phyloP scores from a whole-genome alignment of 2,888 invertebrate genomes.

The Candidula unifasciata region DNA sequence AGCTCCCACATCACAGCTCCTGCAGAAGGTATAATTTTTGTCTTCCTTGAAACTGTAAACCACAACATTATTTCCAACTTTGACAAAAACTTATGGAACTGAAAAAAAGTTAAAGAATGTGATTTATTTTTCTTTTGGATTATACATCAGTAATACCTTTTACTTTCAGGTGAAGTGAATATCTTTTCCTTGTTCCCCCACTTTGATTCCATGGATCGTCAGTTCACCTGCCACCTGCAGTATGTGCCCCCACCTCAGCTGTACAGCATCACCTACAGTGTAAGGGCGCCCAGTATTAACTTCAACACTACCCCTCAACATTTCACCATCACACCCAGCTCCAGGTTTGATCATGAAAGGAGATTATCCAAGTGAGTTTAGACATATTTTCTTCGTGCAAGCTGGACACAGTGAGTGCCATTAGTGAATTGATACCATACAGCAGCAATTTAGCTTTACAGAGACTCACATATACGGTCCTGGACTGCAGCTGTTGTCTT shows the following conservation, averaged over 20 bases:
- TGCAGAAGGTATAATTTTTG: no score
- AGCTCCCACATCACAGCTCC: no score
- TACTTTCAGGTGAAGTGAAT: constrained; percentile 71
- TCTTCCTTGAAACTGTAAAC: no score
- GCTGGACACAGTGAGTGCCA: no score
- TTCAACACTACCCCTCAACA: constrained; percentile 59
- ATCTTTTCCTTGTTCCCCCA: constrained; percentile 72
- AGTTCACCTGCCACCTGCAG: constrained; percentile 73
- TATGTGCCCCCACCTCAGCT: constrained; percentile 68
- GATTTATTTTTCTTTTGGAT: not conserved
- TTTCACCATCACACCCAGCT: constrained; percentile 48
- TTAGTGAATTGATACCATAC: no score
- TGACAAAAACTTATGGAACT: not conserved
- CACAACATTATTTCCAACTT: not conserved
- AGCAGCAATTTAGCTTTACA: no score
- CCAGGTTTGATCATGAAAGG: constrained; percentile 50
- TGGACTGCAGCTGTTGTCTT: no score
- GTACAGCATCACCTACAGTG: constrained; percentile 72
- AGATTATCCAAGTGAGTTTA: constrained; percentile 37
- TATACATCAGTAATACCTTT: not conserved
- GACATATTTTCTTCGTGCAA: not conserved
- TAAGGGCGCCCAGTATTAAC: constrained; percentile 64
- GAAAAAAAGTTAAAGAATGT: not conserved
- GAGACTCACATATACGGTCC: no score
- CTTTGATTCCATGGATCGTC: constrained; percentile 63